Base-by-base conservation (phyloP, 2,888 invertebrate species). In the Philopedon plagiatum region DNA sequence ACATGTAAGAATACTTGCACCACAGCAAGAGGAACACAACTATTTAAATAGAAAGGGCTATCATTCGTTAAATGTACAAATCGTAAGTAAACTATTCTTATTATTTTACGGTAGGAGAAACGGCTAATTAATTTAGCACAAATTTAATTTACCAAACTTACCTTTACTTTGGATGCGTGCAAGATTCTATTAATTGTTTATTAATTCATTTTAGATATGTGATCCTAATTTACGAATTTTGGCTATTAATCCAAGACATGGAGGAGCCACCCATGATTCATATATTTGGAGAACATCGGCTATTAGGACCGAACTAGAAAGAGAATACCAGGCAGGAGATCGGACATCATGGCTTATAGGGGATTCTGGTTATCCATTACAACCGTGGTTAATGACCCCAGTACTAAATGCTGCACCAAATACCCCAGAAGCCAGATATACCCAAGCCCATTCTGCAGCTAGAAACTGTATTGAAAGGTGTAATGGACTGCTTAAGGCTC, bases 181-280 rank as follows among this genome's bases (percentile, higher is more conserved):
- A 29, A 29, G 11, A 11, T 54, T 54, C 19, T 23, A 5, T 7
- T 3, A 26, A 3, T 26, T 5, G 3, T 5, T 26, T 5, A 26
- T 26, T 26, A 5, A 2, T 34, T 34, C 3, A 39, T 39, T 39
- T 39, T 15, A 39, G 39, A 39, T 39, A 39, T 15, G 58, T n/a
- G n/a, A n/a, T n/a, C n/a, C n/a, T n/a, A n/a, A n/a, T n/a, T n/a
- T n/a, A n/a, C n/a, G n/a, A n/a, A 58, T 58, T 19, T 37, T 58
- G 21, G 58, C 58, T 9, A 58, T 58, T 58, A 37, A 58, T 58
- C 58, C 58, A 19, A 58, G 58, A 58, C 58, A 58, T 58, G 23
- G 58, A 34, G 58, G 58, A 2, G 58, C 58, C 39, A 39, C 39
- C 8, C 58, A 58, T 58, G 58, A 58, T 58, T 58, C 39, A 3